Evolutionary conservation across 2,888 invertebrate species (phyloP), one percentile per base, ranked within the genome.

Genomic region (Tineola bisselliella): DNA sequence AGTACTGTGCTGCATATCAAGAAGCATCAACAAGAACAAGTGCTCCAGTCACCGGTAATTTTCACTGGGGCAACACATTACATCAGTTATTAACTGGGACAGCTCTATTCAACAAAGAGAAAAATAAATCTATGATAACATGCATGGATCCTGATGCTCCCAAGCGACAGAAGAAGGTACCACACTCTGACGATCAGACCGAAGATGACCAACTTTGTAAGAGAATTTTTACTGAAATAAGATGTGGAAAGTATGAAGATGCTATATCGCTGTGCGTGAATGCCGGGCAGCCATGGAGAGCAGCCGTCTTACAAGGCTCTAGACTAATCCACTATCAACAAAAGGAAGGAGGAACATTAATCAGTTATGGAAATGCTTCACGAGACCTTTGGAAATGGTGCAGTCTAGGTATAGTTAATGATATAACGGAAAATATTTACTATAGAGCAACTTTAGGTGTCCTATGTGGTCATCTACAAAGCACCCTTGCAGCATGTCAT

Each of bases 61-160:
- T 95, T 56, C 94, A 94, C 31, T 97, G 97, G 96, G 95, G 96
- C 75, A 97, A 97, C 73, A 96, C 97, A 1, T 84, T 97, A 17
- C 94, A 95, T 77, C 92, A 94, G 68, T 74, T 95, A 61, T 82
- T 93, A 63, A 76, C 84, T 63, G 86, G 87, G 8, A 70, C 75
- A 11, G 87, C 84, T 69, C 69, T 88, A 52, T 88, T 87, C 64
- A 84, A 87, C 63, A 84, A 83, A 69, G 84, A 86, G 56, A 81
- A 75, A 52, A 81, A 70, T 63, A 79, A 75, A 62, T 69, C 80
- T 30, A 84, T 87, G 80, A 90, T 95, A 0, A 89, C 90, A 30
- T 89, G 90, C 62, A 82, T 96, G 74, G 97, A 98, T 80, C 97
- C 97, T 0, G 97, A 98, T 89, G 97, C 97, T 17, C 94, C 95